A percentile compares a stretch with the other conserved stretches of the same genome.
phyloP scores from a whole-genome alignment of 1,140 invertebrate genomes.

The Drosophila biarmipes region DNA sequence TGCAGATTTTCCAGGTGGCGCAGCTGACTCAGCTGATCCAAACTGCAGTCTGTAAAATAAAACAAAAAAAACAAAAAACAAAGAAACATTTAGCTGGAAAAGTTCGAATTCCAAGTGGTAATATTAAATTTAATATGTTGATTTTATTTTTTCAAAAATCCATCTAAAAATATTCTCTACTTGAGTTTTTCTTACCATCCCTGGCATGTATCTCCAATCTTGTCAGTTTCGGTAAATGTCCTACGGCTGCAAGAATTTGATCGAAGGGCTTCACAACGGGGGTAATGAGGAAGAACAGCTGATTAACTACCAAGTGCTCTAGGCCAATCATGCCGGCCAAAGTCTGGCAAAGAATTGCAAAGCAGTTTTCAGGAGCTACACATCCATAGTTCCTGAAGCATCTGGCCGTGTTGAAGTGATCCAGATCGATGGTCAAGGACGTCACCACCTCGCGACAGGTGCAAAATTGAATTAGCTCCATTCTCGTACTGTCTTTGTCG shows the following conservation, averaged over 20 bases:
- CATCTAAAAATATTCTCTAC: not conserved
- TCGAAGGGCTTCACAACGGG: slow-evolving; percentile 38
- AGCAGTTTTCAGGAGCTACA: slow-evolving; percentile 17
- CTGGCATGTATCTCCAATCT: slow-evolving; percentile 29
- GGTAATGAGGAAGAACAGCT: not conserved
- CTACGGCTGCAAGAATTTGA: slow-evolving; percentile 33
- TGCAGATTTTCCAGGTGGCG: slow-evolving; percentile 35
- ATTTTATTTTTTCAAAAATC: too few species aligned
- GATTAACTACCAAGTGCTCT: slow-evolving; percentile 27
- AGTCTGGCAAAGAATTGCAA: slow-evolving; percentile 19
- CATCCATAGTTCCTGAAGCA: slow-evolving; percentile 11
- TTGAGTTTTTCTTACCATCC: slow-evolving; percentile 28
- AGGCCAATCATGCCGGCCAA: slow-evolving; percentile 43
- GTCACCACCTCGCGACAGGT: slow-evolving; percentile 49
- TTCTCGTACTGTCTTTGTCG: not conserved
- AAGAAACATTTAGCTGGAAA: too few species aligned
- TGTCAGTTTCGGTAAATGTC: slow-evolving; percentile 17
- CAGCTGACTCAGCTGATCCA: slow-evolving; percentile 23
- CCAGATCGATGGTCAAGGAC: slow-evolving; percentile 44
- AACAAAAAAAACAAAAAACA: too few species aligned
- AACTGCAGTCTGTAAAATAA: slow-evolving; percentile 29
- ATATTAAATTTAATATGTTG: too few species aligned
- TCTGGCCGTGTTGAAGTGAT: slow-evolving; percentile 28
- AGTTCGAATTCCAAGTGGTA: too few species aligned
- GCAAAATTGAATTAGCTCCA: slow-evolving; percentile 39